phyloP scores from a whole-genome alignment of 2,797 vertebrate species.

The Enteromius fasciolatus region DNA sequence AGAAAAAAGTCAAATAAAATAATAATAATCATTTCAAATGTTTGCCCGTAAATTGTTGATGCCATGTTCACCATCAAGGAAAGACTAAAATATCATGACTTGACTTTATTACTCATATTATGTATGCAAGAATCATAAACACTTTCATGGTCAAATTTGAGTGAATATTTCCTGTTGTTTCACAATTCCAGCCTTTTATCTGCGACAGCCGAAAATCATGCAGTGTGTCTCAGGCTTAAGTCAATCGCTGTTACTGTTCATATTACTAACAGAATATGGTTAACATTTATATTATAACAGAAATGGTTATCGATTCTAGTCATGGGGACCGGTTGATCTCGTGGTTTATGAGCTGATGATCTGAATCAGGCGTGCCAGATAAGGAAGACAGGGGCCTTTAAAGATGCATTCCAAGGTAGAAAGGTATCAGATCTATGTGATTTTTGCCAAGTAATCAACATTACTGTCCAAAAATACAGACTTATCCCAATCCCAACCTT shows the following conservation, averaged over 20 bases:
- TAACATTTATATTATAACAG: neutral
- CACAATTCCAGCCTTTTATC: no score
- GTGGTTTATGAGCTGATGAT: neutral
- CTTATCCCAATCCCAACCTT: no score
- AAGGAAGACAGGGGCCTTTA: neutral
- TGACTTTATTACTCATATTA: neutral
- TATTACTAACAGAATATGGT: neutral
- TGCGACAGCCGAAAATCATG: no score
- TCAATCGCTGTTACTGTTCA: neutral
- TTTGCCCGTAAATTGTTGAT: neutral
- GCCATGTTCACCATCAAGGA: neutral
- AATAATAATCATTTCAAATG: neutral
- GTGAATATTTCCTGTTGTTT: neutral
- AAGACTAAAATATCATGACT: neutral
- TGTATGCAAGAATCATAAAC: neutral
- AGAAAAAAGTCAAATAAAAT: neutral
- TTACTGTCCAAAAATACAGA: no score
- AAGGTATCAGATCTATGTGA: neutral
- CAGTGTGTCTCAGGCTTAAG: neutral
- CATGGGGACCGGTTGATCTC: neutral
- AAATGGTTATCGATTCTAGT: neutral
- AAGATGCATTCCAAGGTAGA: neutral
- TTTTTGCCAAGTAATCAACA: no score
- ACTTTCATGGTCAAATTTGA: neutral
- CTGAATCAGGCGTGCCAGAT: neutral